phyloP scores from a whole-genome alignment of 1,140 invertebrate species.

The Drosophila subpulchrella region DNA sequence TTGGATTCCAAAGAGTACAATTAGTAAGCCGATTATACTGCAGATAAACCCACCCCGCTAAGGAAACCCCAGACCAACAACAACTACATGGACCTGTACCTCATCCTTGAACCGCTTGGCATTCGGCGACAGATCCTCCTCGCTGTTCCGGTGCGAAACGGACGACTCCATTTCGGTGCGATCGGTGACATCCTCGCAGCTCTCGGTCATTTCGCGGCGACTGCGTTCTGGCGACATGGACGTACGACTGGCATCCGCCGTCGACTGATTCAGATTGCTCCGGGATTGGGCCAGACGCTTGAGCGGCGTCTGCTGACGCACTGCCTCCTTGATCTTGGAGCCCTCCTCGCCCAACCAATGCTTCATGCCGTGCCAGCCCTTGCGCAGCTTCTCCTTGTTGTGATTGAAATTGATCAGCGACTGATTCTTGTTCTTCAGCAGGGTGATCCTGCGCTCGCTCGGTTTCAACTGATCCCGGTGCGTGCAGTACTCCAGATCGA shows the following conservation, averaged over 20 bases:
- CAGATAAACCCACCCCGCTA: not conserved
- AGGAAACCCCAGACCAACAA: slow-evolving; percentile 36
- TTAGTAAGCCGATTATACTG: not conserved
- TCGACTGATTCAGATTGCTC: slow-evolving; percentile 62
- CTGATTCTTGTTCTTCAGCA: slow-evolving; percentile 82
- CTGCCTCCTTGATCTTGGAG: slow-evolving; percentile 85
- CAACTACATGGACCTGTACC: slow-evolving; percentile 46
- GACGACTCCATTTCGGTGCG: slow-evolving; percentile 60
- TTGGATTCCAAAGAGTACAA: not conserved
- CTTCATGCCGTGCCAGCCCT: slow-evolving; percentile 86
- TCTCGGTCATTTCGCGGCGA: slow-evolving; percentile 52
- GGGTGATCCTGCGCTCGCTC: slow-evolving; percentile 75
- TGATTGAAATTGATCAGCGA: slow-evolving; percentile 76
- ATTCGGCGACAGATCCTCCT: slow-evolving; percentile 70
- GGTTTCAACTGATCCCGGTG: slow-evolving; percentile 80
- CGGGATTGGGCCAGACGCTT: slow-evolving; percentile 84
- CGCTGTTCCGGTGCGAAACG: slow-evolving; percentile 56
- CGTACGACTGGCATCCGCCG: slow-evolving; percentile 41
- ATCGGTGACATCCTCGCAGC: slow-evolving; percentile 67
- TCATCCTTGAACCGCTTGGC: slow-evolving; percentile 76
- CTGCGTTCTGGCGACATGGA: slow-evolving; percentile 59
- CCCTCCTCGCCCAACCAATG: slow-evolving; percentile 86
- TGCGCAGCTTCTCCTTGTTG: slow-evolving; percentile 85
- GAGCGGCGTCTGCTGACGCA: slow-evolving; percentile 85
- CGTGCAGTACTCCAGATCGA: slow-evolving; percentile 80